Evolutionary conservation across 2,888 invertebrate species (phyloP).

Genomic region (Leptarthrus brevirostris): DNA sequence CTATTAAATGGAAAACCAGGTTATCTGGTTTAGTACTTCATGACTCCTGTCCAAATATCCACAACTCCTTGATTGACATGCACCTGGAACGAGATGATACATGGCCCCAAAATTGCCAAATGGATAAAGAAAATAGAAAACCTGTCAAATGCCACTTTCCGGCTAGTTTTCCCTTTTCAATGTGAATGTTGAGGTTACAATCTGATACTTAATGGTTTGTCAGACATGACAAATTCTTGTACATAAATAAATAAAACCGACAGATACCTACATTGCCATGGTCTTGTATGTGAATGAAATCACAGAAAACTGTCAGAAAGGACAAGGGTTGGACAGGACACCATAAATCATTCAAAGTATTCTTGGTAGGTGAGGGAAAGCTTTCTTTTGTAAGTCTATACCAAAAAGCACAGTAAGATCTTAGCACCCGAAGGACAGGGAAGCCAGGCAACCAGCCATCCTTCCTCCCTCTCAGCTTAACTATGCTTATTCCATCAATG

Average conservation of each 20-base stretch:
- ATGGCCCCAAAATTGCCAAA: slow-evolving; percentile 38
- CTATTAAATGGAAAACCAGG: too few relatives aligned
- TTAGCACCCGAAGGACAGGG: not conserved
- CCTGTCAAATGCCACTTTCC: slow-evolving; percentile 49
- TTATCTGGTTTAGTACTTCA: not conserved
- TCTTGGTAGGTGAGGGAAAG: slow-evolving; percentile 25
- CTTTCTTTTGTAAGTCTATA: slow-evolving; percentile 23
- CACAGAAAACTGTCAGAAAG: slow-evolving; percentile 56
- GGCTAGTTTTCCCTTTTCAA: slow-evolving; percentile 44
- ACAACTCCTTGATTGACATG: slow-evolving; percentile 22
- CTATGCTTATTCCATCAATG: slow-evolving; percentile 5
- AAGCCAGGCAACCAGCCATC: not conserved
- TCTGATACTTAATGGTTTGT: slow-evolving; percentile 49
- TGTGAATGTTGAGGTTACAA: slow-evolving; percentile 49
- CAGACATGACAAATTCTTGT: slow-evolving; percentile 50
- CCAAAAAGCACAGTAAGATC: slow-evolving; percentile 28
- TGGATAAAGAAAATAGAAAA: slow-evolving; percentile 44
- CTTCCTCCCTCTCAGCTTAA: not conserved
- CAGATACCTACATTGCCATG: not conserved
- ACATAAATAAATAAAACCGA: slow-evolving; percentile 48
- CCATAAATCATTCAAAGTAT: slow-evolving; percentile 56
- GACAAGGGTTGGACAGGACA: slow-evolving; percentile 57
- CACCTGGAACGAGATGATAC: slow-evolving; percentile 21
- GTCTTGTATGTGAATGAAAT: slow-evolving; percentile 51
- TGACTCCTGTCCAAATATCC: not conserved